These are phyloP conservation scores for Agonopterix alstromeriana DNA, from an alignment of 2,888 invertebrate genomes.

Conservation along the genomic window DNA sequence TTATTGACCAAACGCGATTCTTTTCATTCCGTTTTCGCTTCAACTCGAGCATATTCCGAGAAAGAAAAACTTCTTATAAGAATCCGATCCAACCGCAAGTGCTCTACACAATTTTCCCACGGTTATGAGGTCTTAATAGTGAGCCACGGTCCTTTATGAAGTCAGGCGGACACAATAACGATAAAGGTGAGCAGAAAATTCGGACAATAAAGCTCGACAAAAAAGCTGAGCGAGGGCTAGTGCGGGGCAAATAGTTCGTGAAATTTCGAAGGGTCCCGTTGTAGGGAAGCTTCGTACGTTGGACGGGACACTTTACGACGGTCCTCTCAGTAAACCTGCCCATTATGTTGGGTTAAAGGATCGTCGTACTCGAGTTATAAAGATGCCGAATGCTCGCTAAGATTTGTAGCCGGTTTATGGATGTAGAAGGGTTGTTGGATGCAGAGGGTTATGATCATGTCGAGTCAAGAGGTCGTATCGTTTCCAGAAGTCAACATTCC, in stretches of 20 bases:
- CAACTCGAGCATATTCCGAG: constrained; percentile 10
- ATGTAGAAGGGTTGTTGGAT: constrained; percentile 71
- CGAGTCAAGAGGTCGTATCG: constrained; percentile 67
- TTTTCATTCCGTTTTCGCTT: constrained; percentile 1
- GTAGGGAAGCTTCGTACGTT: constrained; percentile 28
- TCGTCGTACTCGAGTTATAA: constrained; percentile 69
- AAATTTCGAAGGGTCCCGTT: constrained; percentile 66
- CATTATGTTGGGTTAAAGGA: constrained; percentile 75
- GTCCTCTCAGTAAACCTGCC: constrained; percentile 71
- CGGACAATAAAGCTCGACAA: constrained; percentile 74
- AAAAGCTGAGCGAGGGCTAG: constrained; percentile 71
- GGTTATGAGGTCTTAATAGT: constrained; percentile 75
- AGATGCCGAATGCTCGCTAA: constrained; percentile 68
- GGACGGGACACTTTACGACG: constrained; percentile 72
- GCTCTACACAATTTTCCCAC: constrained; percentile 56
- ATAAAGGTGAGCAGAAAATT: constrained; percentile 75
- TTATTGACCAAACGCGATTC: constrained; percentile 44
- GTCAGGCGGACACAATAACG: constrained; percentile 73
- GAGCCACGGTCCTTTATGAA: constrained; percentile 67
- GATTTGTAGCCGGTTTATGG: constrained; percentile 72
- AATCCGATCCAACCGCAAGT: constrained; percentile 18
- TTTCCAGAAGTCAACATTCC: constrained; percentile 71
- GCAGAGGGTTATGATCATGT: constrained; percentile 70
- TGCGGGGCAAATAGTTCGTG: constrained; percentile 74
- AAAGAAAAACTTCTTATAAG: constrained; percentile 20